Evolutionary conservation across 2,797 vertebrate species (phyloP).

Genomic region (Acanthornis magna): DNA sequence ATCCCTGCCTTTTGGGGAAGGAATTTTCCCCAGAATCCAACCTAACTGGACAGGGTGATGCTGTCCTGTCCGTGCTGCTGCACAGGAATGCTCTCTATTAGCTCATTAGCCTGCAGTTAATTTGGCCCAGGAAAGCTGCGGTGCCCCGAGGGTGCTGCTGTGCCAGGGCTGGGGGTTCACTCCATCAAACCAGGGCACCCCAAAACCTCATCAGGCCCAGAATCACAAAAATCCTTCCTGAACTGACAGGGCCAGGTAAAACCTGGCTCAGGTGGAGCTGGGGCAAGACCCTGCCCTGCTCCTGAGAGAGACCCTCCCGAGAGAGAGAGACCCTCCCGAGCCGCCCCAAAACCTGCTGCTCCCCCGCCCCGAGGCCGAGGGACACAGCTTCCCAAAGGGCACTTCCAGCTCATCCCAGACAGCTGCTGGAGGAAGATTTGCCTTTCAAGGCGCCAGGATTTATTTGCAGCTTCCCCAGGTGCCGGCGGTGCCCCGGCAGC

Average conservation of each 20-base stretch:
- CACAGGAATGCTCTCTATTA: fast-evolving
- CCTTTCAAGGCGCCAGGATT: background rate
- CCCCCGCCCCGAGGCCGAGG: fast-evolving
- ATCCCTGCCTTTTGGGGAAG: background rate
- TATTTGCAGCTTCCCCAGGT: background rate
- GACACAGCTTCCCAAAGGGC: background rate
- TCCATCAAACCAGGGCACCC: background rate
- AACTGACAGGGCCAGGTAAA: background rate
- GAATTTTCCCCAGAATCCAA: background rate
- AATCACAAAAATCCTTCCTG: background rate
- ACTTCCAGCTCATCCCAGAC: background rate
- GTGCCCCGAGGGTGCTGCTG: background rate
- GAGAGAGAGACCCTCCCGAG: background rate
- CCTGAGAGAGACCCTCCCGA: background rate
- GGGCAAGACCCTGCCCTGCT: background rate
- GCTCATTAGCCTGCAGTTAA: background rate
- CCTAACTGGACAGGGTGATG: fast-evolving
- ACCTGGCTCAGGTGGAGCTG: fast-evolving
- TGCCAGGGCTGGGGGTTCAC: background rate
- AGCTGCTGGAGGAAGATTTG: background rate
- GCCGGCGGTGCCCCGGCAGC: background rate
- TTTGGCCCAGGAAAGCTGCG: background rate
- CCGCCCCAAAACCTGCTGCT: background rate
- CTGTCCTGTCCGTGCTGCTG: fast-evolving
- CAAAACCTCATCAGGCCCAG: background rate